These are phyloP conservation scores for Nerophis ophidion DNA, from an alignment of 2,113 vertebrate genomes.

Conservation along the genomic window DNA sequence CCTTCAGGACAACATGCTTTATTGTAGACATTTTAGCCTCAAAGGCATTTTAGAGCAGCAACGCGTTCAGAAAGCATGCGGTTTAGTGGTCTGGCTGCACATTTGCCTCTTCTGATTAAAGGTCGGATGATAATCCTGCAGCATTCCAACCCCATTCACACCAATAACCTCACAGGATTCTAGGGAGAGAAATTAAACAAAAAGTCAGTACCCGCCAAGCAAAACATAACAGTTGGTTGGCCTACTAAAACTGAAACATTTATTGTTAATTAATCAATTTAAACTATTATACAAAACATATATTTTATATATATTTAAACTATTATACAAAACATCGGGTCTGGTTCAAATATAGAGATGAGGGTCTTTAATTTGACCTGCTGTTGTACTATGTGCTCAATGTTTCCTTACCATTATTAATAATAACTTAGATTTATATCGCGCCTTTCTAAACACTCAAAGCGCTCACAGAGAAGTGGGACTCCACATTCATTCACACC, in stretches of 20 bases:
- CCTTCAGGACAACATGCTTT: constrained; percentile 56
- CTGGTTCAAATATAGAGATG: too few species aligned
- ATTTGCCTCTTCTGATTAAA: constrained; percentile 28
- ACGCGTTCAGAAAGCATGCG: constrained; percentile 34
- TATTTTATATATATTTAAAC: too few species aligned
- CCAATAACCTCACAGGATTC: constrained; percentile 31
- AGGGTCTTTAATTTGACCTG: too few species aligned
- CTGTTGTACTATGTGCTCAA: too few species aligned
- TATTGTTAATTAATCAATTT: too few species aligned
- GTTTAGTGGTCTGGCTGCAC: constrained; percentile 23
- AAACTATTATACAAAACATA: too few species aligned
- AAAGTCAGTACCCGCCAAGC: constrained; percentile 21
- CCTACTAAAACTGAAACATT: neutral
- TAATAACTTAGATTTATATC: too few species aligned
- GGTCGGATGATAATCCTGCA: constrained; percentile 51
- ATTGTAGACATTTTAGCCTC: constrained; percentile 66
- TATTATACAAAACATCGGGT: too few species aligned
- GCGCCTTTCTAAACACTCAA: too few species aligned
- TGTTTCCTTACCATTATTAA: too few species aligned
- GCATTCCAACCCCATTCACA: constrained; percentile 52
- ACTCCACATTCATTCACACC: too few species aligned
- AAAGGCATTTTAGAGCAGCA: constrained; percentile 58
- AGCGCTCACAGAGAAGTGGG: too few species aligned
- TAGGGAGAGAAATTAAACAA: constrained; percentile 17
- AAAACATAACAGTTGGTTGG: constrained; percentile 16